These are phyloP conservation scores for Heliconius himera DNA, from an alignment of 1,140 invertebrate species.

Conservation along the genomic window DNA sequence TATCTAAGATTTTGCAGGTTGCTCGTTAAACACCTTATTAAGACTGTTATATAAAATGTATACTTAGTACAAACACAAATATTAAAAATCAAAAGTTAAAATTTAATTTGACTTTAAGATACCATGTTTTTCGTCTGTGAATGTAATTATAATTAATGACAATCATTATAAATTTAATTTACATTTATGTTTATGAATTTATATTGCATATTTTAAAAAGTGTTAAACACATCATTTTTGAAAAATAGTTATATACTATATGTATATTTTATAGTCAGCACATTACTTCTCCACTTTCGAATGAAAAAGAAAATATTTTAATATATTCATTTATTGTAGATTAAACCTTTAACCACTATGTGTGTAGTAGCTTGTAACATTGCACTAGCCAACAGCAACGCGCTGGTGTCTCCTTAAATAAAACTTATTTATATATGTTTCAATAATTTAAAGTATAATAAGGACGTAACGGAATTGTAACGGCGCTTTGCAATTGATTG, in stretches of 20 bases:
- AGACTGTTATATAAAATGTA: conserved; percentile 6
- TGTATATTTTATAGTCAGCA: no score
- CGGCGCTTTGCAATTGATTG: not conserved
- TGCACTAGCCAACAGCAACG: no score
- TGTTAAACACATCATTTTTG: not conserved
- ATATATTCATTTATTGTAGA: no score
- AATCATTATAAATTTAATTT: not conserved
- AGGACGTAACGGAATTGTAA: not conserved
- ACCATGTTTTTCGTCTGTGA: not conserved
- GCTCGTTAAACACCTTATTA: not conserved
- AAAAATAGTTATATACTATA: not conserved
- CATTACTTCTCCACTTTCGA: no score
- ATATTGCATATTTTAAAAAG: not conserved
- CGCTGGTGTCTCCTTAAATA: no score
- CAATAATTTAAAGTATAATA: not conserved
- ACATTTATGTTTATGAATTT: not conserved
- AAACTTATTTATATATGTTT: not conserved
- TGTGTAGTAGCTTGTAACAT: no score
- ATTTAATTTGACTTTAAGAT: not conserved
- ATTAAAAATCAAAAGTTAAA: not conserved
- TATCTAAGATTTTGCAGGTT: conserved; percentile 16
- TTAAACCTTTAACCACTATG: no score
- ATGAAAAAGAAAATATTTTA: no score
- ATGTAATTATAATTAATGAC: not conserved
- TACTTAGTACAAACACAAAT: not conserved